Evolutionary conservation across 1,140 invertebrate species (phyloP).

Genomic region (Cyrtorhinus lividipennis): DNA sequence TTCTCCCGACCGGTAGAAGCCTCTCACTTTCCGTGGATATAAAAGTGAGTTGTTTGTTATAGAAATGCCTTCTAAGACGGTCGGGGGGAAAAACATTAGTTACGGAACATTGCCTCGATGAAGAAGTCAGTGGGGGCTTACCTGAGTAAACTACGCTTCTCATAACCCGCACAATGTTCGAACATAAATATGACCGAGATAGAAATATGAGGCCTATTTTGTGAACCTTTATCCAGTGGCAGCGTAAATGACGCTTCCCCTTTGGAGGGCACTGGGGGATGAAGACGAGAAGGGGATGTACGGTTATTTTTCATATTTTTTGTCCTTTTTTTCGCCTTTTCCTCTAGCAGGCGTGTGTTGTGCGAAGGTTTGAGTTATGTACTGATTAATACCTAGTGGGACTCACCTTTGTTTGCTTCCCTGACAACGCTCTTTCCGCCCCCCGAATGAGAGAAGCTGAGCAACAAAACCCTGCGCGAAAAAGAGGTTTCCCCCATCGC

Average conservation of each 20-base stretch:
- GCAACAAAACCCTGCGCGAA: background rate
- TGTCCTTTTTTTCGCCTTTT: background rate
- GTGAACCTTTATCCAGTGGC: background rate
- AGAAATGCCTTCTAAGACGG: background rate
- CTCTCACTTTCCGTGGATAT: too few relatives aligned
- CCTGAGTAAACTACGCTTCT: background rate
- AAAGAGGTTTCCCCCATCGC: background rate
- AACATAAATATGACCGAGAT: background rate
- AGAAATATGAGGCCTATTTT: background rate
- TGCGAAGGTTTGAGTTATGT: slow-evolving; percentile 9
- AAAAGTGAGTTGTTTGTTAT: background rate
- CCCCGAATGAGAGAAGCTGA: background rate
- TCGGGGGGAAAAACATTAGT: background rate
- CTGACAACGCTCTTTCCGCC: slow-evolving; percentile 1
- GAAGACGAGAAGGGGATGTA: background rate
- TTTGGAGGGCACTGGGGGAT: background rate
- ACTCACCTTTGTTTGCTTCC: slow-evolving; percentile 1
- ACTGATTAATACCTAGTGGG: slow-evolving; percentile 4
- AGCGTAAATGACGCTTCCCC: background rate
- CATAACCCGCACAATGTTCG: background rate
- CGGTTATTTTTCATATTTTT: background rate
- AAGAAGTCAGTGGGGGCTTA: background rate
- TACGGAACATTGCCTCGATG: background rate
- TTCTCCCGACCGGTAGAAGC: too few relatives aligned
- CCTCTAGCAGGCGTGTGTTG: background rate